These are phyloP conservation scores for Pantherophis vulpinus DNA, from an alignment of 2,797 vertebrate species.

Conservation along the genomic window DNA sequence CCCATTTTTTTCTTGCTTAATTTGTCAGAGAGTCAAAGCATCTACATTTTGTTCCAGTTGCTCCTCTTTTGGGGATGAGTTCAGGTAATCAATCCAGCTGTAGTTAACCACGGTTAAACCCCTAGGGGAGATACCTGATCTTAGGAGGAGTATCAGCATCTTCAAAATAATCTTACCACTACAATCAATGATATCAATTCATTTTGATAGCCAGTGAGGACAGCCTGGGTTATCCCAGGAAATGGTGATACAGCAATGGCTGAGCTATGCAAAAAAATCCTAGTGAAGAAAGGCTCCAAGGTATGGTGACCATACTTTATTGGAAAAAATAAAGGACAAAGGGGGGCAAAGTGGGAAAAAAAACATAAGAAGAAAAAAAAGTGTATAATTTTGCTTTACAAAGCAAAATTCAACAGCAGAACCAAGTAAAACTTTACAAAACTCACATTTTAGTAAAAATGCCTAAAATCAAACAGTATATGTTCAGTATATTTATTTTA, in stretches of 20 bases:
- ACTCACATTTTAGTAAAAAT: neutral
- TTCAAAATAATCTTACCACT: neutral
- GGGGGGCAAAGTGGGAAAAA: neutral
- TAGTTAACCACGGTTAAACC: neutral
- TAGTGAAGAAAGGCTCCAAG: neutral
- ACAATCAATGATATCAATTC: neutral
- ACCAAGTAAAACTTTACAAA: neutral
- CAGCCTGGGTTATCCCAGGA: neutral
- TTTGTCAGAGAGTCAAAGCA: neutral
- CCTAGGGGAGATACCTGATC: neutral
- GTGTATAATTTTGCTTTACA: neutral
- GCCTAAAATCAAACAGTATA: too few species aligned
- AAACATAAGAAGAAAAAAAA: neutral
- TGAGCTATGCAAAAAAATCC: neutral
- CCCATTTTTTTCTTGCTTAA: neutral
- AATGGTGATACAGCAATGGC: neutral
- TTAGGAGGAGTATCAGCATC: neutral
- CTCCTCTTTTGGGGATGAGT: too few species aligned
- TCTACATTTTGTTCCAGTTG: neutral
- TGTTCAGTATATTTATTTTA: too few species aligned
- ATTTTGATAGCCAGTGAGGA: neutral
- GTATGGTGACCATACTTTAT: neutral
- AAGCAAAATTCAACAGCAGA: neutral
- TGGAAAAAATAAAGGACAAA: neutral
- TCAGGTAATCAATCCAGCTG: neutral